These are phyloP conservation scores for Mesitornis unicolor DNA, from an alignment of 2,113 vertebrate genomes.

Conservation along the genomic window DNA sequence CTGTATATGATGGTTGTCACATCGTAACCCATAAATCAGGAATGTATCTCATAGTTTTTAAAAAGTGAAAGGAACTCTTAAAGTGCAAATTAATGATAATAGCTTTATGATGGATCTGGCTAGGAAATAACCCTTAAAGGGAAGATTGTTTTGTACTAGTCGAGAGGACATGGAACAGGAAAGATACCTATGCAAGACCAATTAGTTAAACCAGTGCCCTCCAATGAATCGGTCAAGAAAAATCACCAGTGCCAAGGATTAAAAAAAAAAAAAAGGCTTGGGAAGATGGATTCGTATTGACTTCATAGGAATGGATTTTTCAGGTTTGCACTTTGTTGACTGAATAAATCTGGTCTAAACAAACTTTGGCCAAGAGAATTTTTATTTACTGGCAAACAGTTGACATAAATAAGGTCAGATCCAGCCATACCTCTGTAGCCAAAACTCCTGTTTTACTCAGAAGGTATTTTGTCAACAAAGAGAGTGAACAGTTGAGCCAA, in stretches of 20 bases:
- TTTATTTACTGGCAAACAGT: slow-evolving; percentile 49
- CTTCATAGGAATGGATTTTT: slow-evolving; percentile 68
- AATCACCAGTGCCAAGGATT: slow-evolving; percentile 63
- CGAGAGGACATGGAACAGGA: slow-evolving; percentile 23
- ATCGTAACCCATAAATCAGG: neutral
- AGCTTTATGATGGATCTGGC: neutral
- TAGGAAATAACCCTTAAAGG: slow-evolving; percentile 29
- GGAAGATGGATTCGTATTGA: slow-evolving; percentile 74
- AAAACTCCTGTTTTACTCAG: neutral
- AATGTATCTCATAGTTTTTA: neutral
- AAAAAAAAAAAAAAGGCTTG: slow-evolving; percentile 59
- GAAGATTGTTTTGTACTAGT: neutral
- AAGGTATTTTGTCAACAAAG: neutral
- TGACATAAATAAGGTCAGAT: slow-evolving; percentile 8
- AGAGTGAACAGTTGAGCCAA: neutral
- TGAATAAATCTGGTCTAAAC: slow-evolving; percentile 70
- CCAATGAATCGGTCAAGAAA: slow-evolving; percentile 68
- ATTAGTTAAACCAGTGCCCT: slow-evolving; percentile 62
- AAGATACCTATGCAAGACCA: slow-evolving; percentile 65
- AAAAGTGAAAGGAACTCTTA: neutral
- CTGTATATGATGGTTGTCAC: neutral
- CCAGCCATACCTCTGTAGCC: neutral
- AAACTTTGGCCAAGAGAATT: slow-evolving; percentile 63
- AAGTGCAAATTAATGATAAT: slow-evolving; percentile 8
- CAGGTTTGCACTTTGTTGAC: slow-evolving; percentile 61